Evolutionary conservation across 2,797 vertebrate species (phyloP).

Genomic region (Pseudopleuronectes americanus): DNA sequence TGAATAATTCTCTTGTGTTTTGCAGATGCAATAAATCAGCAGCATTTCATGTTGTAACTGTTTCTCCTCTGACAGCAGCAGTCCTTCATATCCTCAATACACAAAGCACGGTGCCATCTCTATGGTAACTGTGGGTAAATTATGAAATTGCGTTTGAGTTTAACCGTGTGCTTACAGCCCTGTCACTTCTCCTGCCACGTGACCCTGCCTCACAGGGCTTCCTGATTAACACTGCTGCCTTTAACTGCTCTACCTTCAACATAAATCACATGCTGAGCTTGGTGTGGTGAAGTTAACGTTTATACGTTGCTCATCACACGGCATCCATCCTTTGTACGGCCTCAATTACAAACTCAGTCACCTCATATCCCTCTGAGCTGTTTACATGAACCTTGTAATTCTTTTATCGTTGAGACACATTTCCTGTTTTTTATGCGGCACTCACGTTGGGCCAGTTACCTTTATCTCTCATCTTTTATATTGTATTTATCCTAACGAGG

Average conservation of each 20-base stretch:
- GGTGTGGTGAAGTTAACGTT: conserved; percentile 2
- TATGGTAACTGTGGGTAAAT: conserved; percentile 64
- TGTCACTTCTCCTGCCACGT: conserved; percentile 23
- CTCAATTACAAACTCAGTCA: conserved; percentile 27
- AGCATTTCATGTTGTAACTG: conserved; percentile 22
- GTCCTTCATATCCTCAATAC: conserved; percentile 33
- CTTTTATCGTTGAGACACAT: conserved; percentile 5
- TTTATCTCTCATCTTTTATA: conserved; percentile 29
- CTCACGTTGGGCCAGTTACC: conserved; percentile 46
- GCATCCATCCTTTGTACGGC: too few species aligned
- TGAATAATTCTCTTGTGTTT: background rate
- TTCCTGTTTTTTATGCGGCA: conserved; percentile 44
- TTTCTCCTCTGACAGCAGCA: conserved; percentile 33
- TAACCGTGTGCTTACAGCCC: conserved; percentile 5
- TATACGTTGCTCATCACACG: too few species aligned
- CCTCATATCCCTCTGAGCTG: conserved; percentile 24
- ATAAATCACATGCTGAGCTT: conserved; percentile 35
- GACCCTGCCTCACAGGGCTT: conserved; percentile 22
- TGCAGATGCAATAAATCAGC: background rate
- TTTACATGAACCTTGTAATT: background rate
- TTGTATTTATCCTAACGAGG: conserved; percentile 49
- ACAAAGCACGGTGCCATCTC: conserved; percentile 53
- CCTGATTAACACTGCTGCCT: conserved; percentile 25
- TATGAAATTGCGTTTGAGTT: conserved; percentile 50
- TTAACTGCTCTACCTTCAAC: conserved; percentile 11